These are phyloP conservation scores for Apamea crenata DNA, from an alignment of 2,888 invertebrate genomes.

Conservation along the genomic window DNA sequence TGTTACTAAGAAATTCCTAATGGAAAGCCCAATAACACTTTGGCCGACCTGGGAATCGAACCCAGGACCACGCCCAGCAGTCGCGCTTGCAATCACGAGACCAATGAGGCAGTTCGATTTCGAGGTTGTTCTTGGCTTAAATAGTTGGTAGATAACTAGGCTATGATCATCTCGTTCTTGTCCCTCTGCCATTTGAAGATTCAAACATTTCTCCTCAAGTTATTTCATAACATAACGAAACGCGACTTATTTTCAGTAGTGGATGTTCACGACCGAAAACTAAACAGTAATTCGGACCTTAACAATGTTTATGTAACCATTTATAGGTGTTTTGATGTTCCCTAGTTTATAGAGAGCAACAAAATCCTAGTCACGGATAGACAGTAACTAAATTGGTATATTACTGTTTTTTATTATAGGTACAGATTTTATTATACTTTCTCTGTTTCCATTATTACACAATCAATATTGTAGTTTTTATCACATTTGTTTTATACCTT, in stretches of 20 bases:
- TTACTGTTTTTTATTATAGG: conserved; percentile 52
- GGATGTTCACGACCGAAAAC: not conserved
- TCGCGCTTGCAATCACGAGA: too few relatives aligned
- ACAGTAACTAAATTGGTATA: conserved; percentile 39
- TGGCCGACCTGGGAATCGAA: too few relatives aligned
- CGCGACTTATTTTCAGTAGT: not conserved
- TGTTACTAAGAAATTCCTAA: too few relatives aligned
- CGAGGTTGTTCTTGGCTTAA: too few relatives aligned
- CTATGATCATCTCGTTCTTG: not conserved
- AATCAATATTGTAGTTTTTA: conserved; percentile 53
- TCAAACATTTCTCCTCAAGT: not conserved
- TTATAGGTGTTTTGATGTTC: conserved; percentile 40
- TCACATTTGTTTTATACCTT: conserved; percentile 27
- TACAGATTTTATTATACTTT: conserved; percentile 42
- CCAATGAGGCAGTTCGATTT: too few relatives aligned
- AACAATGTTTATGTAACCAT: conserved; percentile 24
- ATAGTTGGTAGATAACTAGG: not conserved
- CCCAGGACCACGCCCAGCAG: too few relatives aligned
- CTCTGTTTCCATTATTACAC: conserved; percentile 41
- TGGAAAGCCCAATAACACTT: too few relatives aligned
- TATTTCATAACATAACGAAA: not conserved
- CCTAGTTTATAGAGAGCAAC: conserved; percentile 43
- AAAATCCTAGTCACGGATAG: conserved; percentile 33
- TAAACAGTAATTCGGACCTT: conserved; percentile 21
- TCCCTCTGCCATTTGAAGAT: not conserved